These are phyloP conservation scores for Umimayanthus chanpuru DNA, from an alignment of 92 coral and sea anemone genomes.

Conservation along the genomic window DNA sequence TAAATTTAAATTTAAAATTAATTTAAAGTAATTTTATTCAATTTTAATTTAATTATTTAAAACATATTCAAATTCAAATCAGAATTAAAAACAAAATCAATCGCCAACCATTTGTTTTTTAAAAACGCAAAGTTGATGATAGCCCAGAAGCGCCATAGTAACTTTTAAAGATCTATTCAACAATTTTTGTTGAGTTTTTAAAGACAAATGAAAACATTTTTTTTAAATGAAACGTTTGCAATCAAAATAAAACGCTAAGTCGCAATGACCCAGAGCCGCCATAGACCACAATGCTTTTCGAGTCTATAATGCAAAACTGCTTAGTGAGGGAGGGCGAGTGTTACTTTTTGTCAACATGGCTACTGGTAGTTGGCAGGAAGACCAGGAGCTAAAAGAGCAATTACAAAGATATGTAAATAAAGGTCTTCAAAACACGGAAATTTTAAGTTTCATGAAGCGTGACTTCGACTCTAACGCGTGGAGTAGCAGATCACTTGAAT, in stretches of 20 bases:
- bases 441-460: slow-evolving; percentile 23
- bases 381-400: slow-evolving; percentile 23
- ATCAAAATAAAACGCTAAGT: slow-evolving; percentile 3
- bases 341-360: slow-evolving; percentile 30
- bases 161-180: background rate
- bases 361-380: slow-evolving; percentile 34
- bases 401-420: slow-evolving; percentile 18
- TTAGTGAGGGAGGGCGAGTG: slow-evolving; percentile 27
- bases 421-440: slow-evolving; percentile 37
- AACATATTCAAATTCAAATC: slow-evolving; percentile 7
- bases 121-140: slow-evolving; percentile 3
- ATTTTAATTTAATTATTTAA: too few species aligned
- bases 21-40: too few species aligned
- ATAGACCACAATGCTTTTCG: slow-evolving; percentile 33
- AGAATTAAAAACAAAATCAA: slow-evolving; percentile 5
- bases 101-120: background rate
- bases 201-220: slow-evolving; percentile 9
- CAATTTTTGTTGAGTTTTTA: background rate
- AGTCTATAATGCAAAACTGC: slow-evolving; percentile 24
- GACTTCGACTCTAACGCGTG: slow-evolving; percentile 20
- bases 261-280: slow-evolving; percentile 38
- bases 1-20: too few species aligned
- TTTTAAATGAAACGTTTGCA: slow-evolving; percentile 15
- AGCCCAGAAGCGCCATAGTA: slow-evolving; percentile 10
- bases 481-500: slow-evolving; percentile 26